phyloP scores from a whole-genome alignment of 1,140 invertebrate species.

The Pentalonia nigronervosa region DNA sequence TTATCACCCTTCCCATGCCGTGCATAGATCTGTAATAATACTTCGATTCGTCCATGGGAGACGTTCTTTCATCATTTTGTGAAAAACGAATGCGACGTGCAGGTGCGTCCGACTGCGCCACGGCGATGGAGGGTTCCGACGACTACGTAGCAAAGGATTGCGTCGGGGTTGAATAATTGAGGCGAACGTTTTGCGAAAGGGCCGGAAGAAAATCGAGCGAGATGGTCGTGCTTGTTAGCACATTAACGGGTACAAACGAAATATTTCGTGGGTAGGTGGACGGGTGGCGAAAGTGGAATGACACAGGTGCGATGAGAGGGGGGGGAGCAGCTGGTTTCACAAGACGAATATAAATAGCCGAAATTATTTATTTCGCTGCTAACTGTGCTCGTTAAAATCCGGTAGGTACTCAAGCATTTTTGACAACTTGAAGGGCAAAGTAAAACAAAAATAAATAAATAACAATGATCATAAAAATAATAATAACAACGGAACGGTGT shows the following conservation, averaged over 20 bases:
- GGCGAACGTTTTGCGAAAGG: not conserved
- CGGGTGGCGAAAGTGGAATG: not conserved
- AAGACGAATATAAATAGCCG: slow-evolving; percentile 43
- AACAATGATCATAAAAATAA: slow-evolving; percentile 37
- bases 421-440: not conserved
- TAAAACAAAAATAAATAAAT: slow-evolving; percentile 38
- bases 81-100: not conserved
- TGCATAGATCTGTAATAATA: not conserved
- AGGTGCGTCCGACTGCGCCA: not conserved
- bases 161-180: slow-evolving; percentile 4
- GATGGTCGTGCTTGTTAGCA: slow-evolving; percentile 39
- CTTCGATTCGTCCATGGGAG: not conserved
- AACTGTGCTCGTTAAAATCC: slow-evolving; percentile 24
- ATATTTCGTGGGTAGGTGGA: not conserved
- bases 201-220: not conserved
- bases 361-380: slow-evolving; percentile 36
- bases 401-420: not conserved
- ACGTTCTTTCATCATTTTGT: not conserved
- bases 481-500: not conserved
- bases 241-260: slow-evolving; percentile 43
- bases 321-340: not conserved
- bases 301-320: not conserved
- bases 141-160: not conserved
- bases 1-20: not conserved
- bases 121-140: too few species aligned